phyloP scores from a whole-genome alignment of 1,140 invertebrate species.

The Cardiocondyla obscurior region DNA sequence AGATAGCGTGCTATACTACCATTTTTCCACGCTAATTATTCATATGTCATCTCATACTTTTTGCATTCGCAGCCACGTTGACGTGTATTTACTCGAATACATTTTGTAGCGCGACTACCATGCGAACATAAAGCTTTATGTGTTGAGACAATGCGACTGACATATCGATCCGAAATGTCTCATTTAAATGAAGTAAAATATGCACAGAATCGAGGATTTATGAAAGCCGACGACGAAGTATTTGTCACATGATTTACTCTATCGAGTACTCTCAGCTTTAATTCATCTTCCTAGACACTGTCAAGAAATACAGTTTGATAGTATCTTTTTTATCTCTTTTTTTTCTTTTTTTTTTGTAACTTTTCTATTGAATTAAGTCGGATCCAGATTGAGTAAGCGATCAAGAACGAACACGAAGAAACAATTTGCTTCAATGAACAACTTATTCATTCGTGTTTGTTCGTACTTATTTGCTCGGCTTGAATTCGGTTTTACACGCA shows the following conservation, averaged over 20 bases:
- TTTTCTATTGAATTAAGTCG: not conserved
- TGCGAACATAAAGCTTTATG: constrained; percentile 3
- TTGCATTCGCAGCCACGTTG: constrained; percentile 25
- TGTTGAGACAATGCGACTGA: not conserved
- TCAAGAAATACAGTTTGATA: not conserved
- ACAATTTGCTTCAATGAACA: not conserved
- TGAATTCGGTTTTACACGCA: not conserved
- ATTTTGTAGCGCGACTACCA: constrained; percentile 1
- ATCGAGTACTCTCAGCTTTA: not conserved
- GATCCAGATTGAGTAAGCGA: not conserved
- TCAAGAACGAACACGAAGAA: not conserved
- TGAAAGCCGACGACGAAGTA: not conserved
- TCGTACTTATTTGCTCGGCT: not conserved
- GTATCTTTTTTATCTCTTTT: too few relatives aligned
- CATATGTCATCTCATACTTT: constrained; percentile 28
- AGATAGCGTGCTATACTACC: not conserved
- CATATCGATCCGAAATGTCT: constrained; percentile 7
- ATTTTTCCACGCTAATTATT: constrained; percentile 56
- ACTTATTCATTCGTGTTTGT: not conserved
- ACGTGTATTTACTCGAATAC: constrained; percentile 23
- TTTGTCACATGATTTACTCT: constrained; percentile 2
- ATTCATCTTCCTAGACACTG: not conserved
- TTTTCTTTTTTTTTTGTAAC: too few relatives aligned
- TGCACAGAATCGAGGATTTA: not conserved
- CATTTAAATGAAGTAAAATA: constrained; percentile 9